phyloP scores from a whole-genome alignment of 2,797 vertebrate species.

The Myiotriccus ornatus region DNA sequence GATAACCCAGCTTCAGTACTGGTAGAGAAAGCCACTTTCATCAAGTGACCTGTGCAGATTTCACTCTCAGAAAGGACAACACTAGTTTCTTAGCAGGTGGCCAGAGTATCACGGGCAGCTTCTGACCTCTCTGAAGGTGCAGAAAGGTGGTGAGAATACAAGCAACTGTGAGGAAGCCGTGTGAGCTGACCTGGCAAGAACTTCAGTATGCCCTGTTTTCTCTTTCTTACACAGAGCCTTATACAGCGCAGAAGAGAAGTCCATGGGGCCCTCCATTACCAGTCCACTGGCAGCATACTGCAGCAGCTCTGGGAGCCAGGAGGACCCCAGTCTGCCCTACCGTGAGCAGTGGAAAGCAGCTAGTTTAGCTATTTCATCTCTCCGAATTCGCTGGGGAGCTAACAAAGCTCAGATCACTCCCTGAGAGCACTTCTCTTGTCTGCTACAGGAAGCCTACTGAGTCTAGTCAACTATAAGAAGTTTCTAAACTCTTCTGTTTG shows the following conservation, averaged over 20 bases:
- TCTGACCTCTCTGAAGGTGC: background rate
- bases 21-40: background rate
- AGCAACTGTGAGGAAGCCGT: background rate
- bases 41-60: background rate
- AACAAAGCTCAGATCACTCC: background rate
- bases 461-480: background rate
- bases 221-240: background rate
- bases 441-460: background rate
- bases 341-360: background rate
- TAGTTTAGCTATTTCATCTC: background rate
- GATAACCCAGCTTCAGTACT: background rate
- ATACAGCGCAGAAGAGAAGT: background rate
- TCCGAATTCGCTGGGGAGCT: background rate
- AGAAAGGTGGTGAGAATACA: background rate
- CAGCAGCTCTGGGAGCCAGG: background rate
- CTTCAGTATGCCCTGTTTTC: background rate
- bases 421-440: background rate
- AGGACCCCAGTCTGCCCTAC: background rate
- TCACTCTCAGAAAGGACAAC: background rate
- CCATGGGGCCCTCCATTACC: background rate
- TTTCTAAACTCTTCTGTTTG: background rate
- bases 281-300: fast-evolving
- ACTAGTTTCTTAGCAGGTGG: background rate
- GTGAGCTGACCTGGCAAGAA: background rate
- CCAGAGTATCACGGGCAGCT: background rate